Evolutionary conservation across 2,113 vertebrate genomes (phyloP), one percentile per base, ranked within the genome.

Genomic region (Brachypodius melanocephalos): DNA sequence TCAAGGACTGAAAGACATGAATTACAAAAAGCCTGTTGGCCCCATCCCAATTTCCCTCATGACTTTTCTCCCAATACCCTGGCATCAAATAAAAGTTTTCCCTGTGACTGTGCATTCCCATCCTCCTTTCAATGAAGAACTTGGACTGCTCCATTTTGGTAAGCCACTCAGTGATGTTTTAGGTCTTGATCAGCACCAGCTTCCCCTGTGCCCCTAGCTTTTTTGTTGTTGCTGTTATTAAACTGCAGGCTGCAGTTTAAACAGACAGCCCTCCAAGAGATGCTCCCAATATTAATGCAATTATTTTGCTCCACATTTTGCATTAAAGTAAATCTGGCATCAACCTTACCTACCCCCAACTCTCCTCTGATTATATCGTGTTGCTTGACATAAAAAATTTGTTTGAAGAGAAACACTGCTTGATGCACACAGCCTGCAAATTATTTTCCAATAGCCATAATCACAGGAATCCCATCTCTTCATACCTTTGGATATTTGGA

Each of bases 171-270:
- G 3, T 1, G 1, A 21, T 11, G 6, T 22, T 69, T 66, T 32
- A 48, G 4, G 18, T 43, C 10, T 69, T 14, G 0, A 29, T n/a
- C 1, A 5, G 36, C 15, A 51, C 8, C 36, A 62, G 3, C 3
- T 40, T 71, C 63, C 22, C 29, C 13, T 9, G 3, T 7, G 3
- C 4, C 0, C 2, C 3, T 2, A 16, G 10, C 0, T 14, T 2
- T 5, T 5, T 13, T 1, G 9, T 9, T 9, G 17, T n/a, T 22
- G 38, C 10, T 10, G 9, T 18, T 61, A 21, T 38, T 17, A 17
- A 46, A 46, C 19, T 20, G 2, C 29, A 59, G 12, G 2, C 20
- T 21, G 29, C 36, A 48, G 12, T 71, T 93, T 62, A 57, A 66
- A 43, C 17, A 61, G 13, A 31, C 5, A 67, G 14, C 10, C 9